Evolutionary conservation across 2,888 invertebrate genomes (phyloP).

Genomic region (Plebejus melissa): DNA sequence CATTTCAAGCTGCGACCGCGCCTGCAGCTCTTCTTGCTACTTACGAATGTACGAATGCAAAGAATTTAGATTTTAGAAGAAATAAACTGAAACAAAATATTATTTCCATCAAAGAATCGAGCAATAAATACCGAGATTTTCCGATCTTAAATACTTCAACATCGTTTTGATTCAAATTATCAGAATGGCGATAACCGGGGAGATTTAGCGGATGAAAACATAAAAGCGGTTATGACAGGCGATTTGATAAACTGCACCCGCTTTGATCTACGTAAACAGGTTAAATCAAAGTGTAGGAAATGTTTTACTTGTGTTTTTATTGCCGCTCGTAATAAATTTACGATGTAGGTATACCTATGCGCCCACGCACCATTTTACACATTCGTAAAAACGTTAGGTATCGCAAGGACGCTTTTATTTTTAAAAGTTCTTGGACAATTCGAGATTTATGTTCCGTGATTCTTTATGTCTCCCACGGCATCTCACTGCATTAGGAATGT

Average conservation of each 20-base stretch:
- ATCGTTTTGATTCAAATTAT: background rate
- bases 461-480: background rate
- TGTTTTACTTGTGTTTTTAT: slow-evolving; percentile 75
- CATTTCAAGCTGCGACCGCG: no score
- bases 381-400: slow-evolving; percentile 52
- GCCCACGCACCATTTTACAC: slow-evolving; percentile 65
- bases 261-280: slow-evolving; percentile 76
- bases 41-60: background rate
- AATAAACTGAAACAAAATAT: background rate
- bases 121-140: background rate
- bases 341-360: slow-evolving; percentile 58
- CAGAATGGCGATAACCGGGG: background rate
- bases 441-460: background rate
- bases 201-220: slow-evolving; percentile 27
- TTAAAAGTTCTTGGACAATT: slow-evolving; percentile 14
- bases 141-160: slow-evolving; percentile 11
- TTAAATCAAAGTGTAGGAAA: slow-evolving; percentile 75
- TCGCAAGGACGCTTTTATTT: slow-evolving; percentile 45
- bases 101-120: background rate
- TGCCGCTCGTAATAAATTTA: slow-evolving; percentile 69
- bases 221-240: slow-evolving; percentile 46
- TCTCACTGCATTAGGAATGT: background rate
- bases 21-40: background rate
- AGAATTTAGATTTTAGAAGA: no score
- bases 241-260: slow-evolving; percentile 62